Evolutionary conservation across 2,797 vertebrate genomes (phyloP).

Genomic region (Betta splendens): DNA sequence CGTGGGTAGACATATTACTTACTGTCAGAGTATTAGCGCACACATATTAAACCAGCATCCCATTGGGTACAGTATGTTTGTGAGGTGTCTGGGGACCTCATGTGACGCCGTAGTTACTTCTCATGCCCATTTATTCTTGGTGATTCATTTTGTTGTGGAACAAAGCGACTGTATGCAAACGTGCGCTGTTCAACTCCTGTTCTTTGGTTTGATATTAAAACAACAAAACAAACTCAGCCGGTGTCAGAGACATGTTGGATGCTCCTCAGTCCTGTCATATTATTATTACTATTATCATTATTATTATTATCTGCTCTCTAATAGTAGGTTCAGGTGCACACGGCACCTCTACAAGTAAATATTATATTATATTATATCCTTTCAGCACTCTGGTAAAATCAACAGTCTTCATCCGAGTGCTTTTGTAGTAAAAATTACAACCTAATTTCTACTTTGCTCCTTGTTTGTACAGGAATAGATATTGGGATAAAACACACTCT

Average conservation of each 20-base stretch:
- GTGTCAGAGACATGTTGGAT: too few species aligned
- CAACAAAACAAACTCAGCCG: conserved; percentile 37
- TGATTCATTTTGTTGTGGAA: conserved; percentile 58
- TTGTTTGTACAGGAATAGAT: too few species aligned
- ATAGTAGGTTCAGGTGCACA: background rate
- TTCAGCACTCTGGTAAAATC: too few species aligned
- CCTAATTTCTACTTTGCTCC: too few species aligned
- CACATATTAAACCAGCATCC: conserved; percentile 62
- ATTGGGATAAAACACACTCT: too few species aligned
- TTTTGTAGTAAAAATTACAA: too few species aligned
- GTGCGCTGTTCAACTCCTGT: conserved; percentile 69
- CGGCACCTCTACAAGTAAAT: too few species aligned
- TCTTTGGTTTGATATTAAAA: conserved; percentile 82
- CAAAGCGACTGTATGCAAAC: conserved; percentile 62
- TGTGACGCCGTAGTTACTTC: conserved; percentile 68
- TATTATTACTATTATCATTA: too few species aligned
- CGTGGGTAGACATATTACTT: conserved; percentile 49
- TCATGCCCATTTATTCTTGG: conserved; percentile 58
- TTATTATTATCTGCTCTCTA: background rate
- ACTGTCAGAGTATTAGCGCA: conserved; percentile 67
- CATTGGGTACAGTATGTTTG: conserved; percentile 70
- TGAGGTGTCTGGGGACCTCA: conserved; percentile 55
- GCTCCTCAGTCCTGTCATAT: too few species aligned
- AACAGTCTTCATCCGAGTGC: too few species aligned
- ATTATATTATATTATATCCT: too few species aligned